A percentile compares a stretch with the other conserved stretches of the same genome.
phyloP scores from a whole-genome alignment of 2,113 vertebrate genomes.

The Saguinus midas region DNA sequence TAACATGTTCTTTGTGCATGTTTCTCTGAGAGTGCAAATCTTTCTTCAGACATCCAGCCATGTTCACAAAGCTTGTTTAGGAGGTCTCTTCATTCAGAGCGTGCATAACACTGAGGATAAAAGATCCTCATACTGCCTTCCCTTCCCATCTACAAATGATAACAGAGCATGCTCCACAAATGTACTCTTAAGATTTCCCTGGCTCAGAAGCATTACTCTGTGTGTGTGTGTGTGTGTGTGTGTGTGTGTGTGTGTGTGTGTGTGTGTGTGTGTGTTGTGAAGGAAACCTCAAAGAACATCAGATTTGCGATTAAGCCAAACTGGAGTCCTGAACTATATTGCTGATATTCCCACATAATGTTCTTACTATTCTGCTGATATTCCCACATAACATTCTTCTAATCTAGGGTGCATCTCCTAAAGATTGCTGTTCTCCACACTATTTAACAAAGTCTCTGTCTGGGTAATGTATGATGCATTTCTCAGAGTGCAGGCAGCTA shows the following conservation, averaged over 20 bases:
- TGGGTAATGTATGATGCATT: not conserved
- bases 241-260: fast-evolving
- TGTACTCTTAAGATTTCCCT: not conserved
- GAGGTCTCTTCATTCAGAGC: too few species aligned
- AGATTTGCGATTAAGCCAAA: not conserved
- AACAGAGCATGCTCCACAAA: not conserved
- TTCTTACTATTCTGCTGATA: not conserved
- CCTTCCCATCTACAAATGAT: too few species aligned
- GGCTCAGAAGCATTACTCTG: not conserved
- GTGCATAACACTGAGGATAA: not conserved
- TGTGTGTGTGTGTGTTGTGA: fast-evolving
- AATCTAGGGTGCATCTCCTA: not conserved
- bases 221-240: not conserved
- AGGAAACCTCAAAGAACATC: not conserved
- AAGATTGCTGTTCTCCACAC: not conserved
- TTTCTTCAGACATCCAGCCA: too few species aligned
- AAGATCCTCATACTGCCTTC: not conserved
- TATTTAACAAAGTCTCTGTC: not conserved
- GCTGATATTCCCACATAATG: not conserved
- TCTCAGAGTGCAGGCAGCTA: not conserved
- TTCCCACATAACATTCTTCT: not conserved
- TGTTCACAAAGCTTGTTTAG: too few species aligned
- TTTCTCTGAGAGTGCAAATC: not conserved
- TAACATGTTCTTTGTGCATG: not conserved
- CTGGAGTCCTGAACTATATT: not conserved